Evolutionary conservation across 2,113 vertebrate species (phyloP), one percentile per base, ranked within the genome.

Genomic region (Nothobranchius kuhntae): DNA sequence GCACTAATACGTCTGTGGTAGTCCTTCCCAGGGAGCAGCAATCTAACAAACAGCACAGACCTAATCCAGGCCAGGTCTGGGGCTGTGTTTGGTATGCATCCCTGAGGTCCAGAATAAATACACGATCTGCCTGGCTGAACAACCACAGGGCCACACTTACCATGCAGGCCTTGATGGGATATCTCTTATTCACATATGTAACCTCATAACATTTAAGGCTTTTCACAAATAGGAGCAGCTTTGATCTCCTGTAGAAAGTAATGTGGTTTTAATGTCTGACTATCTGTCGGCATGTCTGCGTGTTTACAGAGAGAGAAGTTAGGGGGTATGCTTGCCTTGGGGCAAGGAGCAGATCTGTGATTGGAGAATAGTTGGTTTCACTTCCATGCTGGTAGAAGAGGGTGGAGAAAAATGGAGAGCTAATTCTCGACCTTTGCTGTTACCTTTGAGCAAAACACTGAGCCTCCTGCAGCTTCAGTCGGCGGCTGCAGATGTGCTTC

Each of bases 191-290:
- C 85, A 76, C 78, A 84, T 88, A 78, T 88, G 89, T 84, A 89
- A 91, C 84, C 77, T 90, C 89, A 89, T 89, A 87, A 88, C 79
- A 89, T 82, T 87, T 86, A 65, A 68, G 60, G 75, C 73, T 80
- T 88, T 87, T 86, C 81, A 90, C 75, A 68, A 91, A 90, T 86
- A 87, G 86, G 73, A 89, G 86, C 64, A 42, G 73, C 91, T 92
- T 92, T 93, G 91, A 93, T 92, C 87, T 90, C 74, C 78, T 65
- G 79, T 79, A 73, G 74, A 85, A 86, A 81, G 89, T 90, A 68
- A 88, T 86, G 81, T 78, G 81, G 79, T 87, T 89, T 90, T 89
- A 89, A 91, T 84, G 83, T 86, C 83, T 87, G 89, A 91, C 88
- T 81, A 91, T 87, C 86, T 86, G 79, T 81, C 81, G 75, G 67